These are phyloP conservation scores for Calameuta idolon DNA, from an alignment of 2,888 invertebrate species.

Conservation along the genomic window DNA sequence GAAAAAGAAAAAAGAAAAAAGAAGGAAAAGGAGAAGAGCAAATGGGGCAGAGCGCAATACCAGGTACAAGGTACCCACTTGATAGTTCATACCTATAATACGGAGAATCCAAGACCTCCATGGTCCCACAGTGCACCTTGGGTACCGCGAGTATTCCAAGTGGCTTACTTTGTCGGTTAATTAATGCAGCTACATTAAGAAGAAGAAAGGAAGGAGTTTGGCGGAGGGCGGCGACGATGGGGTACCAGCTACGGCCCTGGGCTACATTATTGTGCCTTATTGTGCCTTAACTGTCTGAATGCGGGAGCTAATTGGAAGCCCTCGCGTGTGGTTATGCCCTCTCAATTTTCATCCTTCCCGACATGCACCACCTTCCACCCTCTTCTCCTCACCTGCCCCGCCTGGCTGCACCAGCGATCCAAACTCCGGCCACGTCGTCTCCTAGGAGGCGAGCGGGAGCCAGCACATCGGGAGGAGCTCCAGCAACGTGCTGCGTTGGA, in stretches of 20 bases:
- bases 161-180: constrained; percentile 46
- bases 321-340: constrained; percentile 37
- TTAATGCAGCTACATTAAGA: constrained; percentile 52
- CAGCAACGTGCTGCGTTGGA: neutral
- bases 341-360: neutral
- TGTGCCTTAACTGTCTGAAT: constrained; percentile 47
- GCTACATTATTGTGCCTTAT: constrained; percentile 44
- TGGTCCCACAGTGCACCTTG: too few relatives aligned
- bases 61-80: too few relatives aligned
- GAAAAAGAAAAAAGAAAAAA: too few relatives aligned
- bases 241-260: constrained; percentile 29
- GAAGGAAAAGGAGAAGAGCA: too few relatives aligned
- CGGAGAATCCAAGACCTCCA: too few relatives aligned
- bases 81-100: too few relatives aligned
- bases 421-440: too few relatives aligned
- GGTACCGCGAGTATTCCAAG: constrained; percentile 36
- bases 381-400: neutral
- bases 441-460: too few relatives aligned
- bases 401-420: neutral
- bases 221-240: constrained; percentile 13
- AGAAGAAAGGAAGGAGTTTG: constrained; percentile 19
- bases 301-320: constrained; percentile 55
- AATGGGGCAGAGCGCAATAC: too few relatives aligned
- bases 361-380: neutral
- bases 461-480: neutral